A percentile compares a stretch with the other conserved stretches of the same genome.
These are phyloP conservation scores for Sycophila sp. DNA, from an alignment of 1,140 invertebrate genomes.

Conservation along the genomic window DNA sequence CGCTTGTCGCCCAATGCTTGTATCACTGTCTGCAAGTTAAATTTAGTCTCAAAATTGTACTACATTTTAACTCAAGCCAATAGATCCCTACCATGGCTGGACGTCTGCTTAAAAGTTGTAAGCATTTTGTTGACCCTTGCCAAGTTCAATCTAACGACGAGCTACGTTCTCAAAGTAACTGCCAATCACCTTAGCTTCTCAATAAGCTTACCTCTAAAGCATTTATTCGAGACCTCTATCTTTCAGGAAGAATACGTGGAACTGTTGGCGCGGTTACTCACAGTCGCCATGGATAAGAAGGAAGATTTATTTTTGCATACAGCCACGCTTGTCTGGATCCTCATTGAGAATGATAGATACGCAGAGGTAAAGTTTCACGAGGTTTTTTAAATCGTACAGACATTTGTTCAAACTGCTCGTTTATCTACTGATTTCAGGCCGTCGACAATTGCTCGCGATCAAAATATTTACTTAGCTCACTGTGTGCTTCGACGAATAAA, in stretches of 20 bases:
- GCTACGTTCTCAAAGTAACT: constrained; percentile 50
- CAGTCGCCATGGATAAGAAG: constrained; percentile 41
- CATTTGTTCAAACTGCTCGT: background rate
- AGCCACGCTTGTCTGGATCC: constrained; percentile 48
- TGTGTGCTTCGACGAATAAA: constrained; percentile 30
- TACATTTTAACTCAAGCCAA: constrained; percentile 51
- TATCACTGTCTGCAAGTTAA: constrained; percentile 47
- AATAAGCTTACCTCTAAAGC: too few relatives aligned
- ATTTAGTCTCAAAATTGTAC: constrained; percentile 53
- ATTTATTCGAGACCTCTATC: too few relatives aligned
- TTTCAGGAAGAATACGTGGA: constrained; percentile 44
- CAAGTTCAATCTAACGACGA: constrained; percentile 49
- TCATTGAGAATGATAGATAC: constrained; percentile 41
- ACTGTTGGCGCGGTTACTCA: constrained; percentile 45
- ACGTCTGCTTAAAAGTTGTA: constrained; percentile 50
- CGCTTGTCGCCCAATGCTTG: constrained; percentile 52
- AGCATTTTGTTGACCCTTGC: constrained; percentile 58
- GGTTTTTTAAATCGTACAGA: background rate
- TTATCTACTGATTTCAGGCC: constrained; percentile 24
- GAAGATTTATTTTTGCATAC: constrained; percentile 46
- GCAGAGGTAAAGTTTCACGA: constrained; percentile 32
- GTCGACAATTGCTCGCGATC: constrained; percentile 34
- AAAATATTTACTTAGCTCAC: constrained; percentile 38
- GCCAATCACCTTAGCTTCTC: too few relatives aligned
- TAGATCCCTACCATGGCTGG: constrained; percentile 59